Base-by-base conservation (phyloP, 2,113 vertebrate genomes). In the Pholis gunnellus region DNA sequence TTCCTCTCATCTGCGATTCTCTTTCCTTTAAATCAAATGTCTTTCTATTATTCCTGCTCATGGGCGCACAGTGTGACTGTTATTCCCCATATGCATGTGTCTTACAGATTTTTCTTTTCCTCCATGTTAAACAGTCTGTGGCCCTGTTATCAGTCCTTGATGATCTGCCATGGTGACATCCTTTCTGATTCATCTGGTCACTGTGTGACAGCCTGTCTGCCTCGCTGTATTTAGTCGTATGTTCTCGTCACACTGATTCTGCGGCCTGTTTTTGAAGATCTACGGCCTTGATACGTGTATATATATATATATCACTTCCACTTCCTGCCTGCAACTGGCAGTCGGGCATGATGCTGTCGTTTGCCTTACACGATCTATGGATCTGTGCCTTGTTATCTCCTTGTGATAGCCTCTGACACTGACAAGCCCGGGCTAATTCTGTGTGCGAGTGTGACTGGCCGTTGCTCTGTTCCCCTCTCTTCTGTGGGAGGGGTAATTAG, bases 401-500 rank as follows among this genome's bases (percentile, higher is more conserved):
- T 38, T 1, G 56, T 88, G 84, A 92, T 91, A 66, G 87, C 77
- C 87, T 71, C 79, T 73, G 85, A 89, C 81, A 82, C 82, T 88
- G 88, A 89, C 85, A 79, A 82, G 79, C 77, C 73, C 0, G 0
- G 63, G 84, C 87, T 85, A 88, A 93, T 88, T 91, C 72, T 83
- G 83, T 78, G 87, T 56, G 78, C 17, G 25, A 89, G 82, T 89
- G 81, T 84, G 54, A 85, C 85, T 90, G 81, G 78, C 78, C 64
- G 66, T 78, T 74, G 81, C 77, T 90, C 83, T 79, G 74, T 13
- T 52, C 61, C 56, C 56, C 66, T 68, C 78, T 86, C 50, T 66
- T 82, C 75, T 64, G 83, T 75, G 85, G 89, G 88, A 85, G 88
- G 88, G 88, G 89, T 91, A 93, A 93, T 94, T 94, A 94, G 90